Evolutionary conservation across 2,113 vertebrate species (phyloP), one percentile per base, ranked within the genome.

Genomic region (Addax nasomaculatus): DNA sequence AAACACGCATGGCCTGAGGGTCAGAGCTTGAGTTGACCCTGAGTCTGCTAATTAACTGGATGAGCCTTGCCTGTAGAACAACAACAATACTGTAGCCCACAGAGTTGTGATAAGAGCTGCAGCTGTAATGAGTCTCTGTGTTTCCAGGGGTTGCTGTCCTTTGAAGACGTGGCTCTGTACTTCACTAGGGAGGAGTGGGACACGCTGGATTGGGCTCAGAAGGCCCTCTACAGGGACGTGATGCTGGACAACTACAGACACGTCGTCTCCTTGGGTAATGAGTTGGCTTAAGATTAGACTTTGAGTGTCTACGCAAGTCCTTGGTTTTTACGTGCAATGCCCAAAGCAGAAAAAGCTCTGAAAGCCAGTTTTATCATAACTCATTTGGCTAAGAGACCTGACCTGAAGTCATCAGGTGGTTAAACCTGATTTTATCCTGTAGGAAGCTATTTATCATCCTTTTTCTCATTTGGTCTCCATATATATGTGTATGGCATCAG

Each of bases 211-310:
- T 92, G 64, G 91, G n/a, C 84, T 67, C 95, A 96, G 6, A 92
- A 92, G 84, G 57, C 84, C 88, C 92, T 97, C 88, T 97, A 89
- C 92, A 78, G 92, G 88, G 96, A 96, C 1, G 84, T 97, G 57
- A 96, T 96, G 84, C 84, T 97, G 57, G 96, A 92, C 49, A 97
- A 97, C 79, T 96, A 96, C 84, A 92, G 84, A 87, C 91, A 89
- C 64, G 45, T 96, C 64, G n/a, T 97, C 84, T 94, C 91, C n/a
- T 23, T 96, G 84, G 96, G 96, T 97, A 94, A 94, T 73, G 83
- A 83, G 30, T 47, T 0, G 0, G 51, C 70, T 62, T 85, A 53
- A 58, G n/a, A 36, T 33, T 30, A 89, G 67, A 45, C 58, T 93
- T 51, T 62, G 51, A 85, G 78, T 78, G 27, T 91, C 60, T 73